Percentiles rank a stretch among this genome's conserved stretches.
Evolutionary conservation across 2,113 vertebrate genomes (phyloP).

Genomic region (Athene noctua): DNA sequence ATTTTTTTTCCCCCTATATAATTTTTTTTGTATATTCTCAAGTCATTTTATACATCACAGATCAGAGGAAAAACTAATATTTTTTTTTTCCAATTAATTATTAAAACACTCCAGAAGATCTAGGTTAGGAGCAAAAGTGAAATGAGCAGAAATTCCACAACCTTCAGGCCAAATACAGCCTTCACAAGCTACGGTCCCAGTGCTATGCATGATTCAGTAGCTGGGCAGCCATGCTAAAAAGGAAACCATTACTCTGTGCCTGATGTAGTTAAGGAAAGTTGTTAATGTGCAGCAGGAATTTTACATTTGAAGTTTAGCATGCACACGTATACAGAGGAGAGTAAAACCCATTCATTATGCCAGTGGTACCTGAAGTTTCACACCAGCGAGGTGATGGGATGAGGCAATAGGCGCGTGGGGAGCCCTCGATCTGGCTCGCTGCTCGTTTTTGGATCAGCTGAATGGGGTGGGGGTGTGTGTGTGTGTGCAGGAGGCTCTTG

Average conservation of each 20-base stretch:
- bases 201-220: background rate
- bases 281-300: background rate
- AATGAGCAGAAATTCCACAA: background rate
- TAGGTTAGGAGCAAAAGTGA: background rate
- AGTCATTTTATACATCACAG: background rate
- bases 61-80: background rate
- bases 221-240: background rate
- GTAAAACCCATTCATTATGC: background rate
- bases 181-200: accelerated
- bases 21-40: background rate
- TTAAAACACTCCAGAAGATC: background rate
- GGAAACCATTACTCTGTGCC: background rate
- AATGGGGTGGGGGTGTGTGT: no score
- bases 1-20: background rate
- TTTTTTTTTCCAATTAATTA: background rate
- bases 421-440: accelerated
- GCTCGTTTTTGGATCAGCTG: accelerated
- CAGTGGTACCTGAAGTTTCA: background rate
- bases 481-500: background rate
- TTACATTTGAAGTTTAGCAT: background rate
- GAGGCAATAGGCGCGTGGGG: accelerated
- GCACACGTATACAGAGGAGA: accelerated
- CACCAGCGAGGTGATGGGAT: background rate
- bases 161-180: background rate
- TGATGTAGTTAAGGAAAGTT: background rate